A percentile compares a stretch with the other conserved stretches of the same genome.
Evolutionary conservation across 2,113 vertebrate species (phyloP).

Genomic region (Uropsilus gracilis): DNA sequence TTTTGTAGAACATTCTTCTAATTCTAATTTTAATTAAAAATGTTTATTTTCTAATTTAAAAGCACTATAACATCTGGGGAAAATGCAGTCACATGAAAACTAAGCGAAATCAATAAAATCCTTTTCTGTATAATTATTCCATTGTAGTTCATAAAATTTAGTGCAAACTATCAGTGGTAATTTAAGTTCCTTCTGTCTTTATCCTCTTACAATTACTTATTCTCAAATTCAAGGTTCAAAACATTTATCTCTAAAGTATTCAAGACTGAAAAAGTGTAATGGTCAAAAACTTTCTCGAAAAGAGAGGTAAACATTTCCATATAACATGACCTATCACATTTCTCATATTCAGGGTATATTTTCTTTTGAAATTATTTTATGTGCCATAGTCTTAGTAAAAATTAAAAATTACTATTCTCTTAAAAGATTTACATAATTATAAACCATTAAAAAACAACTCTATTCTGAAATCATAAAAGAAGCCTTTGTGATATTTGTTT

Average conservation of each 20-base stretch:
- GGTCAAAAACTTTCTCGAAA: conserved; percentile 15
- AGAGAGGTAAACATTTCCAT: not conserved
- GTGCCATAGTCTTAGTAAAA: not conserved
- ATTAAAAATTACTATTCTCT: conserved; percentile 14
- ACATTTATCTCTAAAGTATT: not conserved
- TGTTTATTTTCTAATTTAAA: conserved; percentile 52
- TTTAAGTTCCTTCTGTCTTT: conserved; percentile 24
- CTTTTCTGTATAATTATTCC: not conserved
- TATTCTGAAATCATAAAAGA: conserved; percentile 47
- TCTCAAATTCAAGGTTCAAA: not conserved
- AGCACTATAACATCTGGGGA: not conserved
- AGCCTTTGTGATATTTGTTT: not conserved
- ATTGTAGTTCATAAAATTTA: conserved; percentile 37
- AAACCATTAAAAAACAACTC: conserved; percentile 43
- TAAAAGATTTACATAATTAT: conserved; percentile 39
- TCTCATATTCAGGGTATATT: not conserved
- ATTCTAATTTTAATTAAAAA: not conserved
- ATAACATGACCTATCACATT: not conserved
- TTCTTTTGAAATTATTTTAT: not conserved
- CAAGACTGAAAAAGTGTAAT: not conserved
- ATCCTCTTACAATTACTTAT: not conserved
- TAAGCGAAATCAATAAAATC: conserved; percentile 27
- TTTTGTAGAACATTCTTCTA: conserved; percentile 13
- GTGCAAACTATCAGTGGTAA: not conserved
- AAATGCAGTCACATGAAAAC: conserved; percentile 48